Evolutionary conservation across 2,888 invertebrate genomes (phyloP).

Genomic region (Acrobeloides nanus): DNA sequence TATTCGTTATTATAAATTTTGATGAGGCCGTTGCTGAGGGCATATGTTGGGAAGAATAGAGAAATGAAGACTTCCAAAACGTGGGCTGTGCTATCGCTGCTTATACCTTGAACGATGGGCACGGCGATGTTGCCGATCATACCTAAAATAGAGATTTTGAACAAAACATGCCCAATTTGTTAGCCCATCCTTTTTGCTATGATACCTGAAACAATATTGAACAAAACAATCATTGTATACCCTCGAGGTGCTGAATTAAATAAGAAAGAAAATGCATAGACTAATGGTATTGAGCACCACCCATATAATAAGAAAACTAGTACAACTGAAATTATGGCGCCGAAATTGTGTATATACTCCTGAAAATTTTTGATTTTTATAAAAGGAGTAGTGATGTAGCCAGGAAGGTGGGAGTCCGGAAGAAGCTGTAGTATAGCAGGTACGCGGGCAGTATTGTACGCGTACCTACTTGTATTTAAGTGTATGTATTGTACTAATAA

Average conservation of each 20-base stretch:
- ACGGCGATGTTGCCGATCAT: slow-evolving; percentile 45
- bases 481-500: too few species aligned
- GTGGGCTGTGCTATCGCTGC: slow-evolving; percentile 17
- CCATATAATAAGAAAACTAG: slow-evolving; percentile 31
- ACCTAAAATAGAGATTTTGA: too few species aligned
- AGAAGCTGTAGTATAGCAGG: too few species aligned
- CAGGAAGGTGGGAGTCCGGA: too few species aligned
- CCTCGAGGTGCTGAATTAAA: slow-evolving; percentile 46
- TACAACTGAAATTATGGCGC: slow-evolving; percentile 19
- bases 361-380: too few species aligned
- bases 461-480: too few species aligned
- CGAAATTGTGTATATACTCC: background rate
- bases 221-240: slow-evolving; percentile 44
- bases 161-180: too few species aligned
- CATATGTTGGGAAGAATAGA: slow-evolving; percentile 26
- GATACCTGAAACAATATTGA: slow-evolving; percentile 29
- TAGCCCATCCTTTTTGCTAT: too few species aligned
- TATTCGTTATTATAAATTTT: slow-evolving; percentile 39
- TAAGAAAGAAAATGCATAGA: slow-evolving; percentile 42
- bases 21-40: slow-evolving; percentile 19
- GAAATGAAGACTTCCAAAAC: slow-evolving; percentile 24
- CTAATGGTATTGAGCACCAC: slow-evolving; percentile 40
- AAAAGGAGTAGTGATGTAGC: too few species aligned
- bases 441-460: too few species aligned
- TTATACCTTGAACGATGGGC: slow-evolving; percentile 39